Conservation (phyloP, 2,888 invertebrate species). For the Griposia aprilina region DNA sequence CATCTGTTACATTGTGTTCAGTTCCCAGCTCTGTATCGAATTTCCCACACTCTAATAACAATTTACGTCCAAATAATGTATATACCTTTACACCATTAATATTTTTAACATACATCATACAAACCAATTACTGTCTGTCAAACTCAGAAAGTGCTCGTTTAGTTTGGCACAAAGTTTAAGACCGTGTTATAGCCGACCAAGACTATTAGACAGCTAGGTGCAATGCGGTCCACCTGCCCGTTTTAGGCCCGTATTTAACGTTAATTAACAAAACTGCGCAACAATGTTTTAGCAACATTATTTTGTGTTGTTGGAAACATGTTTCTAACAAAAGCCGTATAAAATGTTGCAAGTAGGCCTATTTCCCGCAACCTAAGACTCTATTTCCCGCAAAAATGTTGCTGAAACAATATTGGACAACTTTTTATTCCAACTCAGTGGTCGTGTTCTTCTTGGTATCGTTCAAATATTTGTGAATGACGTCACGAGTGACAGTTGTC, state of each 20-base stretch:
- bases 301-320: not conserved
- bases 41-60: conserved; percentile 51
- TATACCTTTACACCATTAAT: conserved; percentile 28
- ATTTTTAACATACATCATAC: conserved; percentile 17
- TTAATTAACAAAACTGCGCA: not conserved
- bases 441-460: not conserved
- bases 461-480: not conserved
- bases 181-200: not conserved
- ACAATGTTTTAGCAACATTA: not conserved
- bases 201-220: not conserved
- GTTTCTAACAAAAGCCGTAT: not conserved
- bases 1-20: conserved; percentile 30
- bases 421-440: not conserved
- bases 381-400: not conserved
- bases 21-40: conserved; percentile 40
- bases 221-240: not conserved
- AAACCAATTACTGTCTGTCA: conserved; percentile 27
- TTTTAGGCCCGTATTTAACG: not conserved
- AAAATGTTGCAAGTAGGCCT: too few relatives aligned
- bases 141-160: not conserved
- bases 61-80: conserved; percentile 53
- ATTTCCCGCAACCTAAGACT: too few relatives aligned
- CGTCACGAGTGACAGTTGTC: not conserved
- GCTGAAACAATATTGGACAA: not conserved
- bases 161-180: not conserved